Conservation (phyloP, 92 coral and sea anemone species). For the Palythoa caribaeorum region DNA sequence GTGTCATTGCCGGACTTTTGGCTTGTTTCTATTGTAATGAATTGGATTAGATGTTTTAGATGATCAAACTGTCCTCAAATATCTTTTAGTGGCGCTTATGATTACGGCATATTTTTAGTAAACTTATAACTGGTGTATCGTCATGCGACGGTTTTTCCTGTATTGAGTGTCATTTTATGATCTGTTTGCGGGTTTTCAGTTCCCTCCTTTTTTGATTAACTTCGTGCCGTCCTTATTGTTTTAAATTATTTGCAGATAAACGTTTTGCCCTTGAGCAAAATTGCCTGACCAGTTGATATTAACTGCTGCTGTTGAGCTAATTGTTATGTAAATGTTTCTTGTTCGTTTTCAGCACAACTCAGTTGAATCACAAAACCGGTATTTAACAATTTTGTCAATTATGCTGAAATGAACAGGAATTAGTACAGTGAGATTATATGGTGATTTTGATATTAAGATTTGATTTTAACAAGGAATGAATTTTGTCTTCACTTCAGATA, state of each 20-base stretch:
- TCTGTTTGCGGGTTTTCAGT: neutral
- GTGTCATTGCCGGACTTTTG: no score
- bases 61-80: no score
- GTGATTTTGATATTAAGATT: constrained; percentile 6
- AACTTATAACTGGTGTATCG: no score
- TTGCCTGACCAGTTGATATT: neutral
- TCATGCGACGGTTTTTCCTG: neutral
- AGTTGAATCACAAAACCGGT: constrained; percentile 16
- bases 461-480: neutral
- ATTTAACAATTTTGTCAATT: neutral
- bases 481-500: neutral
- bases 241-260: neutral
- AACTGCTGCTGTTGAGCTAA: neutral
- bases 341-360: neutral
- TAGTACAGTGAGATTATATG: neutral
- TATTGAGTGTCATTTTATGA: neutral
- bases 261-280: neutral
- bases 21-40: no score
- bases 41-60: no score
- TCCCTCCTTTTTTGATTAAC: neutral
- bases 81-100: no score
- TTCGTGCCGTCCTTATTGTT: neutral
- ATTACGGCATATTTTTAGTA: no score
- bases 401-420: constrained; percentile 4
- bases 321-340: constrained; percentile 24